Percentiles rank a stretch among this genome's conserved stretches.
Evolutionary conservation across 2,888 invertebrate genomes (phyloP).

Genomic region (Ommatoiulus sabulosus): DNA sequence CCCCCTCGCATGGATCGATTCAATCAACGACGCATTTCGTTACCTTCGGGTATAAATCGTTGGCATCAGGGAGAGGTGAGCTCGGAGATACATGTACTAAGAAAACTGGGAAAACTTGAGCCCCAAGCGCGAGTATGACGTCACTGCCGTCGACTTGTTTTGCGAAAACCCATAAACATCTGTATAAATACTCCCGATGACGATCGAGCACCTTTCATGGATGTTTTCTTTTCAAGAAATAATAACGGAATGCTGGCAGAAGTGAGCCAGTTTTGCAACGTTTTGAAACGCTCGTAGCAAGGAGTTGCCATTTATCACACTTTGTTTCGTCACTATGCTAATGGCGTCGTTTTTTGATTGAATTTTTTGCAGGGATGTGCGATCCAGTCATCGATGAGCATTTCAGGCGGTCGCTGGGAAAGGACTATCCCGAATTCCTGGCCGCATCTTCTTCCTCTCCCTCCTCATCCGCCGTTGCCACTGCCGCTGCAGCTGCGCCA

Average conservation of each 20-base stretch:
- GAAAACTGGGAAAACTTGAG: not conserved
- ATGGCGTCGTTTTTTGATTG: not conserved
- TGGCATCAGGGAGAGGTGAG: not conserved
- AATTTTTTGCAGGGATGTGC: constrained; percentile 71
- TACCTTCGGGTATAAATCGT: not conserved
- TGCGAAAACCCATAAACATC: not conserved
- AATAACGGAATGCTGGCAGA: too few species aligned
- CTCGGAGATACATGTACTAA: not conserved
- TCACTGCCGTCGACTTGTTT: not conserved
- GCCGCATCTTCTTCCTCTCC: constrained; percentile 56
- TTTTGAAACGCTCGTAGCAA: not conserved
- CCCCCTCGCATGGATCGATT: not conserved
- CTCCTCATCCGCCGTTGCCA: constrained; percentile 52
- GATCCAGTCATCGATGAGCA: constrained; percentile 96
- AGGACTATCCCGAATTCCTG: constrained; percentile 66
- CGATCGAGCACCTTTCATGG: not conserved
- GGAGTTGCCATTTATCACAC: not conserved
- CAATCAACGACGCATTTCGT: not conserved
- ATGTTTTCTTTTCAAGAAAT: not conserved
- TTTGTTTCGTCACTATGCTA: not conserved
- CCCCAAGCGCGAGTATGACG: not conserved
- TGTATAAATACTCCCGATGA: not conserved
- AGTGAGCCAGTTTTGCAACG: too few species aligned
- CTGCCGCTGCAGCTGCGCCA: constrained; percentile 20
- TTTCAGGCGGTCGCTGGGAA: constrained; percentile 89